phyloP scores from a whole-genome alignment of 2,113 vertebrate genomes.

The Lampris incognitus region DNA sequence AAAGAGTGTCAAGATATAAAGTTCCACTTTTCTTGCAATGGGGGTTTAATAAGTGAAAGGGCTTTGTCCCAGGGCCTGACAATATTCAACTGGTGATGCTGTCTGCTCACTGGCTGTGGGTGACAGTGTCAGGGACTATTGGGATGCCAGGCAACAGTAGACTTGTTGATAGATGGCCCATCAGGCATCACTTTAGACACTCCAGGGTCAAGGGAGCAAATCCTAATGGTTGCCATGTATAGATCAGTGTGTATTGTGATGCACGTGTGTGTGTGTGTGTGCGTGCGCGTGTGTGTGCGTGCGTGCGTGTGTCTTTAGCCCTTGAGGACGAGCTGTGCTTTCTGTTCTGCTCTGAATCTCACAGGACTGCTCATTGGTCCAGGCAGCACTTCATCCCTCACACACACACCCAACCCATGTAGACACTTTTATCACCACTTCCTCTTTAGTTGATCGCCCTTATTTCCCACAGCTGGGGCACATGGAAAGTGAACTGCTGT shows the following conservation, averaged over 20 bases:
- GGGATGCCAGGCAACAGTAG: slow-evolving; percentile 35
- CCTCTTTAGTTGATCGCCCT: slow-evolving; percentile 50
- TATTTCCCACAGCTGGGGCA: slow-evolving; percentile 33
- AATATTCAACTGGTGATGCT: not conserved
- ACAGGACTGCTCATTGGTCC: slow-evolving; percentile 24
- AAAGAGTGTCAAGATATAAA: not conserved
- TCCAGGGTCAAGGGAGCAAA: slow-evolving; percentile 39
- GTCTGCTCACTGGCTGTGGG: not conserved
- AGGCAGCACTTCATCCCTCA: slow-evolving; percentile 13
- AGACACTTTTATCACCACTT: slow-evolving; percentile 42
- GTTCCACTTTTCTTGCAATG: no score
- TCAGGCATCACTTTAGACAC: slow-evolving; percentile 54
- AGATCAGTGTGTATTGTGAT: no score
- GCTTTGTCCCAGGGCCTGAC: not conserved
- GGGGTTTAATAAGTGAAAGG: not conserved
- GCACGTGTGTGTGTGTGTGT: not conserved
- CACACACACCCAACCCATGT: not conserved
- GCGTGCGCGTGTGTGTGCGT: slow-evolving; percentile 19
- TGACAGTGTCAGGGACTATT: slow-evolving; percentile 36
- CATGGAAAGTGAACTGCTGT: slow-evolving; percentile 7
- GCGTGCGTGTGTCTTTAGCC: not conserved
- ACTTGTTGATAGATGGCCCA: slow-evolving; percentile 65
- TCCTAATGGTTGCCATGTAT: slow-evolving; percentile 44
- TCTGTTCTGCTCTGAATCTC: slow-evolving; percentile 56
- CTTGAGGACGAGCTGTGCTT: slow-evolving; percentile 33